Conservation (phyloP, 2,888 invertebrate genomes). For the Drosophila kuntzei region DNA sequence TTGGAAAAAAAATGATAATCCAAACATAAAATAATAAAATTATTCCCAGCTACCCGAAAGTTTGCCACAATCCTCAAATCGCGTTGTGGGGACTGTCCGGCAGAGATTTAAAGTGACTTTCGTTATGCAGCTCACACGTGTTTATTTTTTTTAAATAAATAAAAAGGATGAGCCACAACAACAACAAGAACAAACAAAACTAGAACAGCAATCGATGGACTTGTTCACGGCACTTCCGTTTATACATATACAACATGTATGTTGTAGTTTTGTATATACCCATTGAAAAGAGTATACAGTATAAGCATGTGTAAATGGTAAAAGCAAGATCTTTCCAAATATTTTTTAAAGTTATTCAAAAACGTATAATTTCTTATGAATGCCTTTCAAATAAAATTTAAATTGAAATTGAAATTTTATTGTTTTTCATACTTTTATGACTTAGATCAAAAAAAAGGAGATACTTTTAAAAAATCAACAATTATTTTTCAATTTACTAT, state of each 20-base stretch:
- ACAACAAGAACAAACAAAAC: slow-evolving; percentile 13
- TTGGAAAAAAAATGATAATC: slow-evolving; percentile 3
- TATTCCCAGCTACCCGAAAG: slow-evolving; percentile 20
- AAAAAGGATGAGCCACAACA: slow-evolving; percentile 53
- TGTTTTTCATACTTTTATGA: no score
- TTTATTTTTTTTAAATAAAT: slow-evolving; percentile 53
- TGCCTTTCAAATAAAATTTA: no score
- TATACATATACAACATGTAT: background rate
- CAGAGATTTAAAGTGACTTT: slow-evolving; percentile 60
- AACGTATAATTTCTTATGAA: no score
- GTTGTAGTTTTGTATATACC: background rate
- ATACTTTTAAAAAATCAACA: no score
- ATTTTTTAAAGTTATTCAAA: background rate
- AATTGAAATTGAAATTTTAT: no score
- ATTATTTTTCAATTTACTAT: no score
- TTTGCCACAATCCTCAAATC: slow-evolving; percentile 22
- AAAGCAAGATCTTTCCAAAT: background rate
- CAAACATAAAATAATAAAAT: slow-evolving; percentile 20
- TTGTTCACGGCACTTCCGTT: slow-evolving; percentile 54
- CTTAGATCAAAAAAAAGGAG: no score
- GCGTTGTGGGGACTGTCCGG: slow-evolving; percentile 24
- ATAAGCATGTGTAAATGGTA: no score
- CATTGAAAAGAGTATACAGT: background rate
- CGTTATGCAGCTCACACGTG: slow-evolving; percentile 29
- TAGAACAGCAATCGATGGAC: slow-evolving; percentile 41